Percentiles rank a stretch among this genome's conserved stretches.
phyloP scores from a whole-genome alignment of 2,113 vertebrate species.

The Bubo bubo region DNA sequence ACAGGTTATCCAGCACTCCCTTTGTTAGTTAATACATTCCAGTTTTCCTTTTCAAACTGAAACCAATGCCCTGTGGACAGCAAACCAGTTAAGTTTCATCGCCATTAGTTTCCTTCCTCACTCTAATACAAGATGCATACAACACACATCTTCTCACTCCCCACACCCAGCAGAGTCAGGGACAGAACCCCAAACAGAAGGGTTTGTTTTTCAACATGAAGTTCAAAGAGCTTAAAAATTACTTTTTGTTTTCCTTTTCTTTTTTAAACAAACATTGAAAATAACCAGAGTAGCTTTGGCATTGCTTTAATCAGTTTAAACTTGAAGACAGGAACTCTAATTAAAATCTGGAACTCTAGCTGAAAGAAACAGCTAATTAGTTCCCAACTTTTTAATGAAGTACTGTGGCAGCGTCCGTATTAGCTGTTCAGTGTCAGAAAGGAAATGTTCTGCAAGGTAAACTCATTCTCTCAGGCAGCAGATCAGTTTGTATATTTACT shows the following conservation, averaged over 20 bases:
- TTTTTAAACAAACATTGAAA: slow-evolving; percentile 9
- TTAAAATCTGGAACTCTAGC: slow-evolving; percentile 32
- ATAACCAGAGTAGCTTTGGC: background rate
- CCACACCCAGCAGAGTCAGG: background rate
- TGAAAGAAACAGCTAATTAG: slow-evolving; percentile 37
- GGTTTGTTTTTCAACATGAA: slow-evolving; percentile 1
- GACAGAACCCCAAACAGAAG: background rate
- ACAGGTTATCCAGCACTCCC: background rate
- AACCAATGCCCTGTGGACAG: background rate
- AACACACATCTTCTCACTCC: rapidly evolving
- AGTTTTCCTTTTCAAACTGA: background rate
- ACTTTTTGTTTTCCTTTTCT: background rate
- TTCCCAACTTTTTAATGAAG: slow-evolving; percentile 42
- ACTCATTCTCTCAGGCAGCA: background rate
- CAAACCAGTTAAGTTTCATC: background rate
- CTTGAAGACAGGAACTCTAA: slow-evolving; percentile 33
- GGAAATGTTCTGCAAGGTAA: background rate
- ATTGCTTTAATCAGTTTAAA: slow-evolving; percentile 38
- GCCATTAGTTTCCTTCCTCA: background rate
- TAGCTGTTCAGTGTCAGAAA: background rate
- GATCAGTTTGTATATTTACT: background rate
- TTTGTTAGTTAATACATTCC: background rate
- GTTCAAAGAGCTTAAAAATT: background rate
- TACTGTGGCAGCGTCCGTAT: background rate
- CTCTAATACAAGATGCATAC: background rate